These are phyloP conservation scores for Drosophila nigrodunni DNA, from an alignment of 1,140 invertebrate genomes.

Conservation along the genomic window DNA sequence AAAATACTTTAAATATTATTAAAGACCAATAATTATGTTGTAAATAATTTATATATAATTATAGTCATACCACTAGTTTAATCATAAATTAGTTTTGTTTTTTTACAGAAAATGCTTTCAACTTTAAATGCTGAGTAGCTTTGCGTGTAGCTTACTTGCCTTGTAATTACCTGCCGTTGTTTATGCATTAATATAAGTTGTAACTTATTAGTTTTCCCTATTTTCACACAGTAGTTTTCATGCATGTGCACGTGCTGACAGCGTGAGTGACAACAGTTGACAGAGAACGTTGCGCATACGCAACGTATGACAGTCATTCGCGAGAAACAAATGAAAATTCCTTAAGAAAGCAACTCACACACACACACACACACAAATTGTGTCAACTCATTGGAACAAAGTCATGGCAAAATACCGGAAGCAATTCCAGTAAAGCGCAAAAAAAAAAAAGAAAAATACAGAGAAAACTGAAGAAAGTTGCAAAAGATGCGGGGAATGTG, in stretches of 20 bases:
- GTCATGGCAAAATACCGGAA: constrained; percentile 55
- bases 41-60: too few relatives aligned
- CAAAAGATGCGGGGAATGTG: background rate
- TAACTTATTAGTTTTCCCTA: too few relatives aligned
- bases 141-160: too few relatives aligned
- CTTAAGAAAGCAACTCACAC: constrained; percentile 5
- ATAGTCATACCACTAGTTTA: too few relatives aligned
- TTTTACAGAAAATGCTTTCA: too few relatives aligned
- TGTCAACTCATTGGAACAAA: constrained; percentile 46
- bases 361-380: constrained; percentile 33
- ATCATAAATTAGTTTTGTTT: too few relatives aligned
- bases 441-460: background rate
- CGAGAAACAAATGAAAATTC: constrained; percentile 47
- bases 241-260: background rate
- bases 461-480: background rate
- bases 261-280: constrained; percentile 21
- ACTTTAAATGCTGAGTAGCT: too few relatives aligned
- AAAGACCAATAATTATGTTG: too few relatives aligned
- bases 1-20: too few relatives aligned
- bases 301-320: constrained; percentile 41
- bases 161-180: too few relatives aligned
- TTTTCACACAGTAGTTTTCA: too few relatives aligned
- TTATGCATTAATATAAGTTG: too few relatives aligned
- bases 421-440: constrained; percentile 10
- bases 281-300: constrained; percentile 48